These are phyloP conservation scores for Apeira syringaria DNA, from an alignment of 2,888 invertebrate species.

Conservation along the genomic window DNA sequence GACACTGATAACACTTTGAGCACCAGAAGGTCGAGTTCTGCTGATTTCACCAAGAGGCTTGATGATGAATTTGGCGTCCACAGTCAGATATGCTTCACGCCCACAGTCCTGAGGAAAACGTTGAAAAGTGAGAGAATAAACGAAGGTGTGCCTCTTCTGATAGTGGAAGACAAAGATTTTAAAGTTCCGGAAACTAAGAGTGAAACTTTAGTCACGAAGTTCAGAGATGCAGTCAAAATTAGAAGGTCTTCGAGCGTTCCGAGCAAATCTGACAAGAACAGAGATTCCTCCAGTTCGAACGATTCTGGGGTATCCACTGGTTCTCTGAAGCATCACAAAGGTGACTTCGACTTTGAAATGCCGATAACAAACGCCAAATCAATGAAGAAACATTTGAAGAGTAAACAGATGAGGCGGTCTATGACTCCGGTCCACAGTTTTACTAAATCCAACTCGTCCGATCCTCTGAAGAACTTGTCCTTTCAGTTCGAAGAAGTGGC, in stretches of 20 bases:
- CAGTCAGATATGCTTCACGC: constrained; percentile 67
- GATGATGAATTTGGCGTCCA: constrained; percentile 72
- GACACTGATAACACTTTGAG: constrained; percentile 70
- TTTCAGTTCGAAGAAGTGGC: constrained; percentile 86
- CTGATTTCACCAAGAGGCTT: constrained; percentile 84
- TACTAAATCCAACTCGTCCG: constrained; percentile 85
- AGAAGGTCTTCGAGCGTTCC: constrained; percentile 87
- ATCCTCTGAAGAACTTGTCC: constrained; percentile 84
- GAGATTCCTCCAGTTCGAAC: constrained; percentile 88
- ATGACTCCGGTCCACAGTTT: constrained; percentile 81
- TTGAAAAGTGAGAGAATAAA: constrained; percentile 67
- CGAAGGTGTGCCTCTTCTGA: constrained; percentile 47
- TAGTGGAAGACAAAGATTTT: constrained; percentile 56
- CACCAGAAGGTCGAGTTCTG: constrained; percentile 84
- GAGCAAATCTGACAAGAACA: constrained; percentile 86
- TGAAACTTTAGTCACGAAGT: constrained; percentile 71
- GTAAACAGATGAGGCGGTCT: constrained; percentile 70
- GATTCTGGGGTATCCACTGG: constrained; percentile 89
- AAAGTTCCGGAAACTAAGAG: constrained; percentile 72
- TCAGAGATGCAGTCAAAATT: constrained; percentile 84
- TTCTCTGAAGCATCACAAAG: constrained; percentile 84
- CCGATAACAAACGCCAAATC: constrained; percentile 78
- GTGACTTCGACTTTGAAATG: constrained; percentile 85
- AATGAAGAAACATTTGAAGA: constrained; percentile 68
- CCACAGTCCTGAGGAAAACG: constrained; percentile 68